Base-by-base conservation (phyloP, 2,888 invertebrate genomes). In the Polymixis flavicincta region DNA sequence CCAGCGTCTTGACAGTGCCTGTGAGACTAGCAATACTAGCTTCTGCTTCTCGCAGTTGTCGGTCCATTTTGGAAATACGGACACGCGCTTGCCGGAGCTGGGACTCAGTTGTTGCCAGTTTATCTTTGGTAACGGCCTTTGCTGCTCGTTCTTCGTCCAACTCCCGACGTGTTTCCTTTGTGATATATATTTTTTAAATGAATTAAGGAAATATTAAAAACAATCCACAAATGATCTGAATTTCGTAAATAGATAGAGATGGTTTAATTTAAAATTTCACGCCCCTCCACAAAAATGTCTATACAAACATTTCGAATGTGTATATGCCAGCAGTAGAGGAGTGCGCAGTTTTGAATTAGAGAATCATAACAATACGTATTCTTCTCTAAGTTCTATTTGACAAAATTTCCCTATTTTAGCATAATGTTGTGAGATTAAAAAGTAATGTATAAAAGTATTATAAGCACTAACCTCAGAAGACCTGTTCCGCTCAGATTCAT, bases 21-120 rank as follows among this genome's bases (percentile, higher is more conserved):
- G 96, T 95, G 69, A 96, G 93, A 81, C 93, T 92, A 42, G 93
- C 83, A 74, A 96, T 95, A 81, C 94, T 96, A 22, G 95, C 93
- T 84, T 96, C 96, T 7, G 96, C 92, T 85, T 96, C 96, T 13
- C 94, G 92, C 50, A 96, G 88, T 81, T 96, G 96, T 7, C 94
- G 92, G 69, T 96, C 96, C 96, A 96, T 95, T 89, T 96, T 96
- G 42, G 89, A 79, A 25, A 96, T 90, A 13, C 96, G 92, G 13
- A 85, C 61, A 2, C 95, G 92, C n/a, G 94, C 85, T 84, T 95
- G 94, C 2, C 94, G 92, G 7, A 96, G 90, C 78, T 95, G 95
- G 2, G 92, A 80, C 81, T 96, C 96, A 0, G 94, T 85, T 0
- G 89, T 90, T 0, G 93, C 86, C 55, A 95, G 79, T 82, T 95